A percentile compares a stretch with the other conserved stretches of the same genome.
Evolutionary conservation across 2,888 invertebrate genomes (phyloP).

Genomic region (Palloptera scutellata): DNA sequence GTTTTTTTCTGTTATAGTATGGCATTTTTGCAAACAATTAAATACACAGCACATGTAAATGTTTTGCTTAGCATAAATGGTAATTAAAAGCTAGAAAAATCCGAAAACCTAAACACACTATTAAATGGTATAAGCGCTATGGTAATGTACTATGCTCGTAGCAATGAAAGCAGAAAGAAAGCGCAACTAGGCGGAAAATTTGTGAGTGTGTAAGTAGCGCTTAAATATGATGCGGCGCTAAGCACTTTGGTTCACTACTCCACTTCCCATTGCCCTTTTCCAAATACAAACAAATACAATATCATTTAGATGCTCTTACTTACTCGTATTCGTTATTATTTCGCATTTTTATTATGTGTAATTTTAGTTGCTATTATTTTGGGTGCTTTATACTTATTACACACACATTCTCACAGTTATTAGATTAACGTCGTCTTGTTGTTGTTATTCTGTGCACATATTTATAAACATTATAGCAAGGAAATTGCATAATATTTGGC

Average conservation of each 20-base stretch:
- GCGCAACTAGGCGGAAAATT: conserved; percentile 20
- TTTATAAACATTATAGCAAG: background rate
- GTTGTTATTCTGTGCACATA: background rate
- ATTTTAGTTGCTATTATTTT: background rate
- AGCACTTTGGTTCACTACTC: background rate
- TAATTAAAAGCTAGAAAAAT: conserved; percentile 1
- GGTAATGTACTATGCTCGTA: background rate
- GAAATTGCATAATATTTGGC: conserved; percentile 5
- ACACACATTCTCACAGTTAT: conserved; percentile 10
- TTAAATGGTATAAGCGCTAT: background rate
- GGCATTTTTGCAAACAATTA: background rate
- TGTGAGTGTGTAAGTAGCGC: conserved; percentile 13
- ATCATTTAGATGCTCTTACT: too few species aligned
- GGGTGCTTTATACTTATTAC: background rate
- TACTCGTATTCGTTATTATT: too few species aligned
- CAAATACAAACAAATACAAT: too few species aligned
- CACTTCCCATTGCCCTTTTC: too few species aligned
- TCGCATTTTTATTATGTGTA: background rate
- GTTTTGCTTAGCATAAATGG: conserved; percentile 5
- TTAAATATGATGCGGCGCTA: background rate
- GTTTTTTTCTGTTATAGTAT: background rate
- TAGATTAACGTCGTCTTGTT: background rate
- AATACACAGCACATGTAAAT: conserved; percentile 5
- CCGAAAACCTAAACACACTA: background rate
- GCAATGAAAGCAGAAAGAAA: conserved; percentile 9